Percentiles rank a stretch among this genome's conserved stretches.
phyloP scores from a whole-genome alignment of 1,140 invertebrate species.

The Pristionchus pacificus region DNA sequence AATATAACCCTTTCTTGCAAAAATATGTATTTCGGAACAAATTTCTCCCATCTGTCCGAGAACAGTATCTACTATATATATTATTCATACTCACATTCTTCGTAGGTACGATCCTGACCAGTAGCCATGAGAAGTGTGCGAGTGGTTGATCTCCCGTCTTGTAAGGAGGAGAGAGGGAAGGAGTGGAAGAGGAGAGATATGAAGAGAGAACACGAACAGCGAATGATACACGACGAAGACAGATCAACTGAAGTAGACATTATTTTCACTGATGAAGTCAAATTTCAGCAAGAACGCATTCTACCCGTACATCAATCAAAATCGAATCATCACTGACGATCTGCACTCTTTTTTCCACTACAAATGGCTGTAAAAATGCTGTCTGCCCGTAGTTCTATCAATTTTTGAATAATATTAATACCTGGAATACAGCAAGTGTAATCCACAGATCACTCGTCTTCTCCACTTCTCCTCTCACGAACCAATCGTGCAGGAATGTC shows the following conservation, averaged over 20 bases:
- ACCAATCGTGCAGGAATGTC: conserved; percentile 13
- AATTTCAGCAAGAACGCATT: not conserved
- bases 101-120: conserved; percentile 7
- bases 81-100: conserved; percentile 15
- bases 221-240: conserved; percentile 16
- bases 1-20: too few relatives aligned
- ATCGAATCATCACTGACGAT: not conserved
- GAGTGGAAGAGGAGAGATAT: conserved; percentile 1
- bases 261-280: not conserved
- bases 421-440: conserved; percentile 9
- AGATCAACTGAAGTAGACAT: conserved; percentile 8
- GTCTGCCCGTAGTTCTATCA: not conserved
- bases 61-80: too few relatives aligned
- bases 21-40: too few relatives aligned
- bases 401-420: not conserved
- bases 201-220: conserved; percentile 4
- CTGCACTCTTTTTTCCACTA: not conserved
- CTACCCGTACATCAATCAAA: not conserved
- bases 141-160: conserved; percentile 1
- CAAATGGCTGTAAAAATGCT: not conserved
- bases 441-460: conserved; percentile 8
- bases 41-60: too few relatives aligned
- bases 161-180: not conserved
- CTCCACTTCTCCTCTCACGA: not conserved
- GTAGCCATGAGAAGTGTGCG: conserved; percentile 12